Base-by-base conservation (phyloP, 2,113 vertebrate species). In the Ibidorhyncha struthersii region DNA sequence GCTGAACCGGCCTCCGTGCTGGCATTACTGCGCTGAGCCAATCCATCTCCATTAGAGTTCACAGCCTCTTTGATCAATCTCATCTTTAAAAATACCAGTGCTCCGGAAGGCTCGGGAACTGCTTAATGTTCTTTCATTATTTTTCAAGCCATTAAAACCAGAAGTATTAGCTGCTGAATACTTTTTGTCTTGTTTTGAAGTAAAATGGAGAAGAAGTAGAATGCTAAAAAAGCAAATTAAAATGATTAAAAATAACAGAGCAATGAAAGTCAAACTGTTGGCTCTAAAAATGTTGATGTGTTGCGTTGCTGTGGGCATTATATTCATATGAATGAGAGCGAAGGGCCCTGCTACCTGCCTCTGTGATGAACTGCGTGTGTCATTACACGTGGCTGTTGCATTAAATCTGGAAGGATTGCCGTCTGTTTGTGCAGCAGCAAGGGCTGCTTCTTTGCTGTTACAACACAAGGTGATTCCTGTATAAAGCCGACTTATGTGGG, bases 31-130 rank as follows among this genome's bases (percentile, higher is more conserved):
- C 1, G 13, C 93, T 22, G 79, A 93, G 89, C 86, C 87, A 80
- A 96, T 97, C 86, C 82, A 93, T 97, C 95, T 95, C 96, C 94
- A 97, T 95, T 82, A 69, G 91, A 94, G 93, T 93, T 90, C 94
- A 89, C 87, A 97, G 91, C 74, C 91, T 89, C 73, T 96, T 97
- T 97, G 97, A 96, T 97, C 94, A 96, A 97, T 94, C 74, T 90
- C 95, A 82, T 96, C 95, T 94, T 95, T 94, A 96, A 94, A 97
- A 97, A 93, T 55, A 97, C 95, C 91, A 77, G 0, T 22, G 84
- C 86, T 94, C 86, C 3, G 14, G 74, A 94, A 96, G 88, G 71
- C 94, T 95, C 0, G 0, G 89, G 62, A 95, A 27, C 84, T 95
- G 93, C 91, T 85, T 94, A 96, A 96, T 93, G 89, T 73, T 92